Conservation (phyloP, 2,797 vertebrate species). For the Sebastes taczanowskii region DNA sequence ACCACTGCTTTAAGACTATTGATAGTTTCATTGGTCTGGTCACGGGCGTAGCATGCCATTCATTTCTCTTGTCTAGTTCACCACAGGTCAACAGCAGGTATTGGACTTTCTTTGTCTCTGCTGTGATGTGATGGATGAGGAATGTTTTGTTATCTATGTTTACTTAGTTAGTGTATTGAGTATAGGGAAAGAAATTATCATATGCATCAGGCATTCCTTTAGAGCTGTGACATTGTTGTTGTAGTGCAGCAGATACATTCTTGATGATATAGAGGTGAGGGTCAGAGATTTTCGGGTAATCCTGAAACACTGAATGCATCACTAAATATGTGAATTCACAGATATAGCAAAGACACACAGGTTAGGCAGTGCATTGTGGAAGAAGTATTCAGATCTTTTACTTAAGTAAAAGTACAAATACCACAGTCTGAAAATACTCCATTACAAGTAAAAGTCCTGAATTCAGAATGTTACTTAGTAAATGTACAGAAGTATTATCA, state of each 20-base stretch:
- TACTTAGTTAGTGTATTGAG: background rate
- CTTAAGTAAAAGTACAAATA: no score
- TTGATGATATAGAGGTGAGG: background rate
- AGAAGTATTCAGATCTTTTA: no score
- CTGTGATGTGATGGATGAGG: slow-evolving; percentile 1
- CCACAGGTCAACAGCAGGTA: background rate
- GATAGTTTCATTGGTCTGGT: background rate
- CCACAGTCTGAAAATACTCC: no score
- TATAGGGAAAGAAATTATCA: background rate
- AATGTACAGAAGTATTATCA: no score
- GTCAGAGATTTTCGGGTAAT: background rate
- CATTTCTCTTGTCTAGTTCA: background rate
- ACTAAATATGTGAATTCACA: background rate
- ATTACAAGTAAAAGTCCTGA: background rate
- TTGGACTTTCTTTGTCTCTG: background rate
- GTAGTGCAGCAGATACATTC: background rate
- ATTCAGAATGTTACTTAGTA: no score
- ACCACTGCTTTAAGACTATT: background rate
- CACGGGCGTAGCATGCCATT: background rate
- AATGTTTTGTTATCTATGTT: slow-evolving; percentile 35
- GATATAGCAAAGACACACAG: background rate
- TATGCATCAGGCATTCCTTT: background rate
- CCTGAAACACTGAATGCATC: background rate
- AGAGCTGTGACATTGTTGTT: background rate
- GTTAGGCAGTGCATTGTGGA: no score